Evolutionary conservation across 2,113 vertebrate genomes (phyloP).

Genomic region (Chionodraco myersi): DNA sequence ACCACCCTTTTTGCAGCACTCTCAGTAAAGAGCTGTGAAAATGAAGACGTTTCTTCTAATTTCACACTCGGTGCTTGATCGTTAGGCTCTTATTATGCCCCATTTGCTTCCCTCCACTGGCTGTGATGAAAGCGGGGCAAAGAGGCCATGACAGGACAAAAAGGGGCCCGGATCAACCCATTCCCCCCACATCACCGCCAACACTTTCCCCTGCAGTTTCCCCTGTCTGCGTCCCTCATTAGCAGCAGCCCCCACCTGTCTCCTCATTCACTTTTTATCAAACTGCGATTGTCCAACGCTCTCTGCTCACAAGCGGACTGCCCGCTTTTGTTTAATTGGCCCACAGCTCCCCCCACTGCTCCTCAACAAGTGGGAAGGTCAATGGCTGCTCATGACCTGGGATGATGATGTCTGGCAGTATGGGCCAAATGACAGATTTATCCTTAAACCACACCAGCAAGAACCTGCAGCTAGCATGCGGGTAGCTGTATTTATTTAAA

Average conservation of each 20-base stretch:
- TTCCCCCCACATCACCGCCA: conserved; percentile 68
- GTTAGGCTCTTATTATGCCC: conserved; percentile 83
- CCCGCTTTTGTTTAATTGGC: conserved; percentile 73
- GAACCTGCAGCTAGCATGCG: background rate
- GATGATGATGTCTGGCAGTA: conserved; percentile 56
- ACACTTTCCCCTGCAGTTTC: conserved; percentile 59
- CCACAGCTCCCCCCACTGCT: conserved; percentile 42
- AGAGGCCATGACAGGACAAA: conserved; percentile 78
- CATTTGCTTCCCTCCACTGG: conserved; percentile 83
- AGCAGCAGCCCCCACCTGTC: conserved; percentile 69
- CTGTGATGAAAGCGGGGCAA: conserved; percentile 82
- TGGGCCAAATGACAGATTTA: conserved; percentile 52
- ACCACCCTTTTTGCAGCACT: conserved; percentile 64
- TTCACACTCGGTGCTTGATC: conserved; percentile 85
- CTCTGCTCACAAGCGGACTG: conserved; percentile 58
- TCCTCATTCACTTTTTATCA: conserved; percentile 66
- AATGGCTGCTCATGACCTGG: conserved; percentile 73
- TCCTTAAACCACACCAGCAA: background rate
- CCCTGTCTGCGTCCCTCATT: conserved; percentile 69
- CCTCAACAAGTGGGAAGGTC: conserved; percentile 74
- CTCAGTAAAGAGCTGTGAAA: conserved; percentile 77
- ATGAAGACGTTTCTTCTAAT: conserved; percentile 88
- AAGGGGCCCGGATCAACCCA: conserved; percentile 72
- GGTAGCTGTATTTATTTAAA: background rate
- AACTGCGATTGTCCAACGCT: conserved; percentile 71